Base-by-base conservation (phyloP, 2,888 invertebrate genomes). In the Nomada hirtipes region DNA sequence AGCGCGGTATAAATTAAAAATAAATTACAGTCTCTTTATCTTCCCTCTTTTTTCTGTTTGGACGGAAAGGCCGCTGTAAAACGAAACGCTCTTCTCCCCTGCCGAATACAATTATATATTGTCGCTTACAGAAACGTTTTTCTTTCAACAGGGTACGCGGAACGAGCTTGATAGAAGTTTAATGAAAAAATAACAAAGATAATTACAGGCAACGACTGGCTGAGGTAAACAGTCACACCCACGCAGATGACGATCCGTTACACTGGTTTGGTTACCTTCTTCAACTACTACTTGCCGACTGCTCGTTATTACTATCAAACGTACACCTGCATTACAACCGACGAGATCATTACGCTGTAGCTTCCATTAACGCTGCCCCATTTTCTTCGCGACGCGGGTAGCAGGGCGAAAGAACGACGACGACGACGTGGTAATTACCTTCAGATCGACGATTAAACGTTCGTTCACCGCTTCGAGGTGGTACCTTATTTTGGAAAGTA, bases 171-270 rank as follows among this genome's bases (percentile, higher is more conserved):
- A 91, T 89, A 88, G 88, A 84, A 91, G 85, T 88, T 90, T 91
- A 89, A 91, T 91, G 91, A 90, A 91, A 91, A 89, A 90, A 90
- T 88, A 91, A 91, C 91, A 91, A 81, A 85, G 86, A 87, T 91
- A 91, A 91, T 91, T 90, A 90, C 77, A 65, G 65, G 64, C 82
- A 73, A 79, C 73, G 81, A 76, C 69, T 77, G 11, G 76, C 68
- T 67, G 50, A 47, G 79, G 76, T 84, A 88, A 86, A 82, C 82
- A 83, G 76, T 70, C 76, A 42, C 77, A 67, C 76, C 67, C 81
- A 50, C 70, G 20, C 59, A 55, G 47, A 13, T 47, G 47, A 15
- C 47, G 47, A 47, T 47, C 15, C 47, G 47, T 15, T 15, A 15
- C 15, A 47, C 47, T 63, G 47, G 59, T 52, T 76, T 60, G 60